phyloP scores from a whole-genome alignment of 2,797 vertebrate genomes.

The Alectoris magna region DNA sequence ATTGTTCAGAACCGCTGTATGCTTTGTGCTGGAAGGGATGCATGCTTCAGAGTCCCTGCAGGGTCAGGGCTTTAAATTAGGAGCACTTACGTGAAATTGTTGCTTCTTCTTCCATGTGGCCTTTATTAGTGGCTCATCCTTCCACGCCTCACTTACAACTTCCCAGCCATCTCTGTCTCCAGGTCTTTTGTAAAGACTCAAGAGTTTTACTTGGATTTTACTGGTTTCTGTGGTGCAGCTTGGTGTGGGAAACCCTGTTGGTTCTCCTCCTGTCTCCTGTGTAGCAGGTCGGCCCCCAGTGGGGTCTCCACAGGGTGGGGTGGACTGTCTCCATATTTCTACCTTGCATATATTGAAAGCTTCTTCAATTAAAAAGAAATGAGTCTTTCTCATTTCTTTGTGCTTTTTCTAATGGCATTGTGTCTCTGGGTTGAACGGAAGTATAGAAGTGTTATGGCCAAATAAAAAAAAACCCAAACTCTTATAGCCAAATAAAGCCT shows the following conservation, averaged over 20 bases:
- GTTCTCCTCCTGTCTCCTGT: background rate
- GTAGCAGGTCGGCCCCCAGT: background rate
- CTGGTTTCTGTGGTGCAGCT: background rate
- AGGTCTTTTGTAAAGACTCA: background rate
- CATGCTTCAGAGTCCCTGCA: background rate
- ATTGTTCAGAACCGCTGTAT: background rate
- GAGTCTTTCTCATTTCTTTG: background rate
- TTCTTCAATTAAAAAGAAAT: background rate
- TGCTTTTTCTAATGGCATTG: background rate
- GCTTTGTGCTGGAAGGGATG: background rate
- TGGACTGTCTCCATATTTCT: background rate
- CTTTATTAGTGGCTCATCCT: background rate
- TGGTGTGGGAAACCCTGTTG: background rate
- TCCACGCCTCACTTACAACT: background rate
- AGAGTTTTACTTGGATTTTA: background rate
- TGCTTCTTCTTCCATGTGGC: background rate
- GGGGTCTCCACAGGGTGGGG: background rate
- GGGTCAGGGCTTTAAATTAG: background rate
- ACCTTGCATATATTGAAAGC: background rate
- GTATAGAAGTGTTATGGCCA: background rate
- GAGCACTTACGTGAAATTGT: rapidly evolving
- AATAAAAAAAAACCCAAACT: too few relatives aligned
- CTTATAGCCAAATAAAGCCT: background rate
- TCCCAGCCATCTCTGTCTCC: background rate
- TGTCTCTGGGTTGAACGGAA: background rate